Evolutionary conservation across 2,888 invertebrate species (phyloP).

Genomic region (Julus scanicus): DNA sequence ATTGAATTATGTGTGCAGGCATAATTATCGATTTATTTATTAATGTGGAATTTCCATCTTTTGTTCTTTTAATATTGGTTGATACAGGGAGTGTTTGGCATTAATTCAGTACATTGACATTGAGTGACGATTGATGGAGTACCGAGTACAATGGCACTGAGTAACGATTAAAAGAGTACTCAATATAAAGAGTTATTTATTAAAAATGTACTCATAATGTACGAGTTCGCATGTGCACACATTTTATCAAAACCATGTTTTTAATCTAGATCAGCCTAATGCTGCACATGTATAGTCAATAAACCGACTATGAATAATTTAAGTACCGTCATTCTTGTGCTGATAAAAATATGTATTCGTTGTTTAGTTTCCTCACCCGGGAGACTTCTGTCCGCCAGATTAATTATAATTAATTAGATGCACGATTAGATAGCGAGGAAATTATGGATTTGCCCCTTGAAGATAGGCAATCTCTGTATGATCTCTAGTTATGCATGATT

Average conservation of each 20-base stretch:
- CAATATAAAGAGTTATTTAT: no score
- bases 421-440: neutral
- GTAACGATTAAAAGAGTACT: no score
- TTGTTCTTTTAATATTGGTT: no score
- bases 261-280: neutral
- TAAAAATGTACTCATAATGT: no score
- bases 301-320: neutral
- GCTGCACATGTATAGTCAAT: neutral
- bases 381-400: neutral
- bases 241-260: neutral
- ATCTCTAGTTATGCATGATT: neutral
- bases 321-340: neutral
- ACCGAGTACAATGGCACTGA: no score
- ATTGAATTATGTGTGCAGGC: no score
- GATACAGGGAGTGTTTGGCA: no score
- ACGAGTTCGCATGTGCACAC: no score
- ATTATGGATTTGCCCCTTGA: neutral
- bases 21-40: no score
- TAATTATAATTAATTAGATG: conserved; percentile 15
- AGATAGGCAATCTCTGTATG: neutral
- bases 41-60: no score
- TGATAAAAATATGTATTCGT: neutral
- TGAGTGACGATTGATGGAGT: no score
- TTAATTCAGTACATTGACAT: no score
- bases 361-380: neutral